phyloP scores from a whole-genome alignment of 2,797 vertebrate species.

The Oceanodroma leucorhoa region DNA sequence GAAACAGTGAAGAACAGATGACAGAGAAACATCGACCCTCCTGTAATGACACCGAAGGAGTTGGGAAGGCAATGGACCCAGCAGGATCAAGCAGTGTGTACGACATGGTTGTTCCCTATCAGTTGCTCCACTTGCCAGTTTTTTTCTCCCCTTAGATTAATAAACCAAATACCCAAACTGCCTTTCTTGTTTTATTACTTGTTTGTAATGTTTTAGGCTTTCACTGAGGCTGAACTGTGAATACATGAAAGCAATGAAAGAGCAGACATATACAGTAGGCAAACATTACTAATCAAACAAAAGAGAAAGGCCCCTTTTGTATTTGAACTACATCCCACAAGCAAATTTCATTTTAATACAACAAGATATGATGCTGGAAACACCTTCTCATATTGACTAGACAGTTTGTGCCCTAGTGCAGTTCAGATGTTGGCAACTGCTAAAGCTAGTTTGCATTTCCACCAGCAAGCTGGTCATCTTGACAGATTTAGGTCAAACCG shows the following conservation, averaged over 20 bases:
- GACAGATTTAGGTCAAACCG: neutral
- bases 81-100: neutral
- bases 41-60: neutral
- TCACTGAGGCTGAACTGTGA: neutral
- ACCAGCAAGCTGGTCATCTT: neutral
- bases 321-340: neutral
- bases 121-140: neutral
- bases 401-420: neutral
- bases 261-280: neutral
- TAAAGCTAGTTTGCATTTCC: neutral
- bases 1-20: neutral
- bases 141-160: neutral
- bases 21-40: accelerated
- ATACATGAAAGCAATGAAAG: neutral
- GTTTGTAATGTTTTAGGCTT: neutral
- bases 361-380: neutral
- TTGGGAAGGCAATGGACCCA: neutral
- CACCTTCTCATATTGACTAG: neutral
- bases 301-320: neutral
- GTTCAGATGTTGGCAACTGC: neutral
- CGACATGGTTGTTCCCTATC: neutral
- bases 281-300: neutral
- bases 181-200: neutral
- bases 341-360: neutral
- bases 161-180: neutral